Evolutionary conservation across 2,888 invertebrate genomes (phyloP), one percentile per base, ranked within the genome.

Genomic region (Temnothorax unifasciatus): DNA sequence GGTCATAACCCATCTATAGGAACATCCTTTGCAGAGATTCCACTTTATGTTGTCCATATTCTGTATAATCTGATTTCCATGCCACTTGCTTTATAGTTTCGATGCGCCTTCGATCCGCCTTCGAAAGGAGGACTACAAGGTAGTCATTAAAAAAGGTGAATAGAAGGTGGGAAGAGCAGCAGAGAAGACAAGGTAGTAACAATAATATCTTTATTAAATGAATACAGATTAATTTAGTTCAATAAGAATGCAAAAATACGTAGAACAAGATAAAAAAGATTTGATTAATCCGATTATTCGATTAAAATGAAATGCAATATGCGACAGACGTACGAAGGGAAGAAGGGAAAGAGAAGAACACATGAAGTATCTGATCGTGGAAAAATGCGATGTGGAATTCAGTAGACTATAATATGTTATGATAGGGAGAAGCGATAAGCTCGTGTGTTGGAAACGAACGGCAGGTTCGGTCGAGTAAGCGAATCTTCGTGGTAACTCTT

Each of bases 1-100:
- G 71, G 71, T 71, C 71, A 84, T 86, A 87, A 85, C 76, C 81
- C 15, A 79, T 83, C 50, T 84, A 89, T 84, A 89, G 82, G 82
- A 88, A 85, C 82, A 84, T 76, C 83, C 75, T 84, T 83, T 29
- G 57, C 74, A 82, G 54, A 25, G 79, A 77, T 71, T 61, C 82
- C 77, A 86, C 87, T 84, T 89, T 85, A 89, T 86, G 87, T 87
- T 86, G 54, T 87, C 71, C 85, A 86, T 90, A 87, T 91, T 88
- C 82, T 52, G 63, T 29, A 64, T 88, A 90, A 91, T 88, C 87
- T 88, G 87, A 90, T 91, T 91, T 91, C 82, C 85, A 76, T 84
- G 86, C 85, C 87, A 89, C 87, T 90, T 77, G 88, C 75, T 54
- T 71, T 83, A 64, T 81, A 76, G 77, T 85, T 76, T 38, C 85